Base-by-base conservation (phyloP, 2,888 invertebrate species). In the Eupithecia inturbata region DNA sequence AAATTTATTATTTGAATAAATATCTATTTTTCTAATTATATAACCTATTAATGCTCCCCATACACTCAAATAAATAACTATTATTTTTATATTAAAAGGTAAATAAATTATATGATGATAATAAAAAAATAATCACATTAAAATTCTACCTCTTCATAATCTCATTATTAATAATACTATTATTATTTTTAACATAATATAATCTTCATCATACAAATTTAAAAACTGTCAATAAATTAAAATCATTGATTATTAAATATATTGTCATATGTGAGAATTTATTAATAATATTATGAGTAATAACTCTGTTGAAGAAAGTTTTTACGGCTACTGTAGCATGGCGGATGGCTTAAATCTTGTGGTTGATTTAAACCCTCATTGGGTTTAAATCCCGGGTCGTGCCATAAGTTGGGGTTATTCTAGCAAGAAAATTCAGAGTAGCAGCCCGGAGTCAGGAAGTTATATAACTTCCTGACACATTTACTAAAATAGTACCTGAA, bases 51-150 rank as follows among this genome's bases (percentile, higher is more conserved):
- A 71, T 1, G 84, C 83, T 0, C 95, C 95, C 7, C 91, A 1
- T 73, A 95, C 76, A 87, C 89, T 94, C 1, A 95, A 88, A 88
- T 94, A 89, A 89, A 95, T 91, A 66, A 95, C 92, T 86, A 95
- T 91, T 81, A 95, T 85, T 84, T 95, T 95, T 86, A 95, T 85
- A 89, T 85, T 86, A 77, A 89, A 83, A 78, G 94, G 87, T 82
- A 95, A 91, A 95, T 92, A 93, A 94, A 95, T 93, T 85, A 95
- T 91, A 88, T 88, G 88, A 81, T 95, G 94, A 74, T 86, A 89
- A 81, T 88, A 84, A 94, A 95, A 95, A 88, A 95, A 93, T 83
- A n/a, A n/a, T n/a, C n/a, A n/a, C n/a, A n/a, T n/a, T n/a, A n/a
- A n/a, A n/a, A n/a, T n/a, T n/a, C n/a, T n/a, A n/a, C n/a, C n/a